These are phyloP conservation scores for Asbolus verrucosus DNA, from an alignment of 1,140 invertebrate genomes.

Conservation along the genomic window DNA sequence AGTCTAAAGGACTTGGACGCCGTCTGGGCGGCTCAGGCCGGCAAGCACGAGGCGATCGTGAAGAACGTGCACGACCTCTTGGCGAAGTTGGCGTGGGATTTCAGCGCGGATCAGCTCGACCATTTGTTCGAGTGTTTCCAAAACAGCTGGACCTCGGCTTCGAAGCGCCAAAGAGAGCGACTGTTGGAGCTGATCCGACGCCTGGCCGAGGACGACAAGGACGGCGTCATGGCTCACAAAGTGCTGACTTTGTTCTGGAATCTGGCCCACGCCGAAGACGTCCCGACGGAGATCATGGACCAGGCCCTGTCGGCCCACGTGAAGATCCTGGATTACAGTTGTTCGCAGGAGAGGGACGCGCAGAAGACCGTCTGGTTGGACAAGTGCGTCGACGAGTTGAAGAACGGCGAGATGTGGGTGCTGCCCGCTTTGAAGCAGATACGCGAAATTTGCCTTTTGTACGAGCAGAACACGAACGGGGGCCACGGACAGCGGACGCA, in stretches of 20 bases:
- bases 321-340: slow-evolving; percentile 98
- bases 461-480: slow-evolving; percentile 74
- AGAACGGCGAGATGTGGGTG: slow-evolving; percentile 90
- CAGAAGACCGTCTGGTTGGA: slow-evolving; percentile 97
- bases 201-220: slow-evolving; percentile 96
- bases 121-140: slow-evolving; percentile 98
- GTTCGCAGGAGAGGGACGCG: slow-evolving; percentile 94
- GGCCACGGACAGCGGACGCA: slow-evolving; percentile 72
- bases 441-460: slow-evolving; percentile 94
- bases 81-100: slow-evolving; percentile 98
- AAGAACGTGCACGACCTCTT: slow-evolving; percentile 97
- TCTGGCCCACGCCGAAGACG: slow-evolving; percentile 94
- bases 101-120: slow-evolving; percentile 96
- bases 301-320: slow-evolving; percentile 95
- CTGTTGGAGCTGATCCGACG: slow-evolving; percentile 94
- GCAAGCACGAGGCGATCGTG: slow-evolving; percentile 95
- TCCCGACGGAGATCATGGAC: slow-evolving; percentile 97
- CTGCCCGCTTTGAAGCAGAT: slow-evolving; percentile 96
- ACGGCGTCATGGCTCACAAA: slow-evolving; percentile 98
- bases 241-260: slow-evolving; percentile 98
- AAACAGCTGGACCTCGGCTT: slow-evolving; percentile 93
- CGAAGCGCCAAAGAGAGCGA: slow-evolving; percentile 96
- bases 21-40: slow-evolving; percentile 95
- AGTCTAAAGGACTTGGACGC: slow-evolving; percentile 93
- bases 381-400: slow-evolving; percentile 95